Evolutionary conservation across 2,888 invertebrate species (phyloP).

Genomic region (Baronia brevicornis): DNA sequence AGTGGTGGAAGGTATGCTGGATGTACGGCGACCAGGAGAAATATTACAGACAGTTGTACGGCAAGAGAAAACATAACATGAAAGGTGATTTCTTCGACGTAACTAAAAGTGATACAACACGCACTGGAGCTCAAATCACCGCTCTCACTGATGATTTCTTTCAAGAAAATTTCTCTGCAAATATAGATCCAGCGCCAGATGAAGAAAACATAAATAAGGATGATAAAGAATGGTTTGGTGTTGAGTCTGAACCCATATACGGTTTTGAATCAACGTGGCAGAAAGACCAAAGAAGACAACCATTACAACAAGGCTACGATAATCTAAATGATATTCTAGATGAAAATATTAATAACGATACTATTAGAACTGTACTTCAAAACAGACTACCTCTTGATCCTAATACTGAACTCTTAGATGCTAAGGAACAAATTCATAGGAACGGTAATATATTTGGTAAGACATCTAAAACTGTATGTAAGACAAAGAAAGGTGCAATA

Average conservation of each 20-base stretch:
- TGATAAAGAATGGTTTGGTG: conserved; percentile 37
- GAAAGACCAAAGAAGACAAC: conserved; percentile 71
- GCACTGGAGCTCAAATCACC: conserved; percentile 68
- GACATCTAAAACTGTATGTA: conserved; percentile 54
- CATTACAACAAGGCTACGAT: conserved; percentile 58
- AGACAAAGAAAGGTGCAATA: conserved; percentile 56
- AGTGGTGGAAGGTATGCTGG: conserved; percentile 94
- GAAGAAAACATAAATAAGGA: conserved; percentile 27
- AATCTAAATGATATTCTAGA: conserved; percentile 58
- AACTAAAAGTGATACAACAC: conserved; percentile 48
- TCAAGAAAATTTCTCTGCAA: conserved; percentile 41
- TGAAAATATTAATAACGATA: conserved; percentile 46
- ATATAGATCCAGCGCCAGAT: conserved; percentile 61
- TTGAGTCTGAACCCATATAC: conserved; percentile 56
- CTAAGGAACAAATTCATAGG: conserved; percentile 51
- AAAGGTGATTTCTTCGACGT: conserved; percentile 50
- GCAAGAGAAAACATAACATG: conserved; percentile 69
- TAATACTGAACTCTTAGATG: conserved; percentile 48
- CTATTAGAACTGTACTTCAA: conserved; percentile 57
- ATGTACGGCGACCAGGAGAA: conserved; percentile 91
- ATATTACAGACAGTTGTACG: conserved; percentile 88
- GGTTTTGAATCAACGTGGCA: conserved; percentile 62
- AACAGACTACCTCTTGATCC: conserved; percentile 57
- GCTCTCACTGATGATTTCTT: conserved; percentile 69
- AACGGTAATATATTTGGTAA: conserved; percentile 62